Base-by-base conservation (phyloP, 2,113 vertebrate genomes). In the Microcebus murinus region DNA sequence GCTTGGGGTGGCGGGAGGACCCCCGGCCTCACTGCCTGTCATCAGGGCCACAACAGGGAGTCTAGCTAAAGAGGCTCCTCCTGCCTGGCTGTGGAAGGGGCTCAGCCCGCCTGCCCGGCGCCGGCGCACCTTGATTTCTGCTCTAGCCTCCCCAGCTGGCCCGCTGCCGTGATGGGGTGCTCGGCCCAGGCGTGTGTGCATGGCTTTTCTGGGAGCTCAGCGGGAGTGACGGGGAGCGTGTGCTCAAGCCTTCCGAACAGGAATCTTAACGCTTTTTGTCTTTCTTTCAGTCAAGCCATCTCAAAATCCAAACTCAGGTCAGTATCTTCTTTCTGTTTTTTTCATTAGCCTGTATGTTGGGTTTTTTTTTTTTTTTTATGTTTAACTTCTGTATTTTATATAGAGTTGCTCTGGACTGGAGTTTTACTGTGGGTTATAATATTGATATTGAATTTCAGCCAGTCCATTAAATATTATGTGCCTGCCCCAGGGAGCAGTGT, bases 281-380 rank as follows among this genome's bases (percentile, higher is more conserved):
- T 98, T 70, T 92, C 91, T 99, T 99, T 96, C 98, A 99, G 99
- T 99, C 99, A 99, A 98, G 99, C 99, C 98, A 99, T 99, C 98
- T 99, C 99, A 82, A 99, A 99, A 98, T 99, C 99, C 98, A 99
- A 99, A 98, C 99, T 99, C 99, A 99, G 99, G 99, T 99, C 95
- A 99, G 99, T 99, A 98, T 98, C 94, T 94, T 94, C 52, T 42
- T 97, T 92, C 34, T 91, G 45, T 1, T 68, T 76, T 73, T 79
- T 73, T 13, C 11, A 25, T 91, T 34, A 84, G 52, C 61, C 23
- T 29, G 4, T 42, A 15, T 89, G 27, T 71, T 67, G 18, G 4
- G 4, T 39, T 39, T 39, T 39, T 39, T 50, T 50, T 15, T 11
- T 8, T 12, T 73, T 73, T 67, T 83, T 86, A 1, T 11, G 23